Evolutionary conservation across 2,113 vertebrate genomes (phyloP).

Genomic region (Siniperca chuatsi): DNA sequence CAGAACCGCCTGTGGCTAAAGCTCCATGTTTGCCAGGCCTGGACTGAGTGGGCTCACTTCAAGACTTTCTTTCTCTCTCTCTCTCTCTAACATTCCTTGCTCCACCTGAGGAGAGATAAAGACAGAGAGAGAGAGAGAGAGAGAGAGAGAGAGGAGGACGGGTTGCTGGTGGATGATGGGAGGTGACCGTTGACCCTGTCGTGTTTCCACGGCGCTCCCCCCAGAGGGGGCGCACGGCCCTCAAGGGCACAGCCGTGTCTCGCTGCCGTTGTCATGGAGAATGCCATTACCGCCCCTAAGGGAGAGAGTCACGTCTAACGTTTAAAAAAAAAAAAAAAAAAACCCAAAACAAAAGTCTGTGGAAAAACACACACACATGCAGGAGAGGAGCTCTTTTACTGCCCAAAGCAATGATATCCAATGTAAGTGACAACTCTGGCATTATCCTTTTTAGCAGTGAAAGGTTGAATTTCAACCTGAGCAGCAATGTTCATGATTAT

Average conservation of each 20-base stretch:
- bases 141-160: conserved; percentile 41
- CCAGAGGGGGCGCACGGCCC: conserved; percentile 74
- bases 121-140: conserved; percentile 25
- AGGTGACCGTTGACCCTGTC: conserved; percentile 81
- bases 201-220: conserved; percentile 72
- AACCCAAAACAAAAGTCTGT: conserved; percentile 6
- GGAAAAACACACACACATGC: conserved; percentile 29
- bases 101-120: conserved; percentile 57
- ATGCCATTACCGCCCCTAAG: conserved; percentile 81
- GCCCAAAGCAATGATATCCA: conserved; percentile 60
- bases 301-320: conserved; percentile 58
- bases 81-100: conserved; percentile 21
- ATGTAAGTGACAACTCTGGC: conserved; percentile 76
- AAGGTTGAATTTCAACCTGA: conserved; percentile 75
- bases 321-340: conserved; percentile 24
- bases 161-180: conserved; percentile 77
- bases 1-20: conserved; percentile 79
- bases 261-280: conserved; percentile 82
- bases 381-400: conserved; percentile 51
- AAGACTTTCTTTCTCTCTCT: conserved; percentile 55
- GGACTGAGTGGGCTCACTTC: conserved; percentile 77
- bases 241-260: conserved; percentile 81
- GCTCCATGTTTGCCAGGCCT: conserved; percentile 73
- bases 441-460: conserved; percentile 66
- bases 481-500: conserved; percentile 36